Evolutionary conservation across 2,888 invertebrate genomes (phyloP), one percentile per base, ranked within the genome.

Genomic region (Chorisops tibialis): DNA sequence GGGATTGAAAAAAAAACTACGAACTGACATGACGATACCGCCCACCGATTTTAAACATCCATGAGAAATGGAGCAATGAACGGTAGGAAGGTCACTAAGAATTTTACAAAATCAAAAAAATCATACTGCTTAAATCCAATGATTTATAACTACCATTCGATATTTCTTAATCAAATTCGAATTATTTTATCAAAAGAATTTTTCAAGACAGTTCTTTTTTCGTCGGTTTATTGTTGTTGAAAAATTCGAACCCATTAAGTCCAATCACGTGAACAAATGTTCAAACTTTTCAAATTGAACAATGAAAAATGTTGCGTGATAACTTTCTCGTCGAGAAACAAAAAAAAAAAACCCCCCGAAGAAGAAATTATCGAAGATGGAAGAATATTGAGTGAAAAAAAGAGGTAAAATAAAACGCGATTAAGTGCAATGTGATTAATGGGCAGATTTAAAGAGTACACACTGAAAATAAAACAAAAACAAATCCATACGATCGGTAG

Each of bases 301-400:
- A 63, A 63, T 61, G 63, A 63, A 63, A 60, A 56, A 63, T 63
- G 58, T 54, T 54, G 47, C 60, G 63, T 61, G 61, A 61, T 54
- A 52, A 54, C 47, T 54, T 61, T 30, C 30, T 30, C 9, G 7
- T 30, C 30, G n/a, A n/a, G n/a, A n/a, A n/a, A n/a, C n/a, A n/a
- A n/a, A n/a, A n/a, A n/a, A n/a, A n/a, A n/a, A n/a, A n/a, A n/a
- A n/a, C n/a, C n/a, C n/a, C n/a, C n/a, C n/a, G n/a, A n/a, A n/a
- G n/a, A n/a, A n/a, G n/a, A n/a, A n/a, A n/a, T n/a, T n/a, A n/a
- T n/a, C n/a, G n/a, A n/a, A n/a, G n/a, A n/a, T n/a, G n/a, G n/a
- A n/a, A n/a, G n/a, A n/a, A n/a, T n/a, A n/a, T n/a, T n/a, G n/a
- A n/a, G n/a, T n/a, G n/a, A n/a, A n/a, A n/a, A n/a, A n/a, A n/a